Evolutionary conservation across 2,113 vertebrate genomes (phyloP).

Genomic region (Xyrauchen texanus): DNA sequence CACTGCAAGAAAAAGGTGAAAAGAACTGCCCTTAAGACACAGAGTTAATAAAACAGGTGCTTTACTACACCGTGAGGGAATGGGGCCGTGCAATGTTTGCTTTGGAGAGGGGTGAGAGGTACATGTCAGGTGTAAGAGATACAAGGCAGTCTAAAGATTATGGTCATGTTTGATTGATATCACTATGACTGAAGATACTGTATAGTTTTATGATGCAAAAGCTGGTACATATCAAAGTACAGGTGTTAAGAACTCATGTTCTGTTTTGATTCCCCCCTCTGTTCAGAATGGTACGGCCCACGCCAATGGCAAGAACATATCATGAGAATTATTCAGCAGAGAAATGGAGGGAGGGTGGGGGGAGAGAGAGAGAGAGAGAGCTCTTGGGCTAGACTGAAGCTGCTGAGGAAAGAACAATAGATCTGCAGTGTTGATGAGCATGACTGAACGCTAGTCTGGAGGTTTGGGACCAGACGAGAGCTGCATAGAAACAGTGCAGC

Average conservation of each 20-base stretch:
- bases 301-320: slow-evolving; percentile 60
- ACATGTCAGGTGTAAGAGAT: neutral
- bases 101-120: neutral
- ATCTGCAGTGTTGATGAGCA: slow-evolving; percentile 54
- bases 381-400: slow-evolving; percentile 23
- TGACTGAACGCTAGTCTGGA: slow-evolving; percentile 49
- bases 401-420: slow-evolving; percentile 61
- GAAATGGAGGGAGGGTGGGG: slow-evolving; percentile 47
- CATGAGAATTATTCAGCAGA: slow-evolving; percentile 63
- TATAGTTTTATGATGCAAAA: neutral
- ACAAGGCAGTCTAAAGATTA: neutral
- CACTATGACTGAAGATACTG: neutral
- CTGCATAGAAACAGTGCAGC: slow-evolving; percentile 38
- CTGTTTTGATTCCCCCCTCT: neutral
- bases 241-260: neutral
- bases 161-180: neutral
- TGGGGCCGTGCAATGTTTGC: slow-evolving; percentile 31
- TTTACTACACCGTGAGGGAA: slow-evolving; percentile 59
- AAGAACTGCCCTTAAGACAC: slow-evolving; percentile 62
- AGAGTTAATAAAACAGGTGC: slow-evolving; percentile 64
- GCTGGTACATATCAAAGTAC: neutral
- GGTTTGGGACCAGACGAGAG: slow-evolving; percentile 51
- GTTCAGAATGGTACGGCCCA: slow-evolving; percentile 52
- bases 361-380: slow-evolving; percentile 1
- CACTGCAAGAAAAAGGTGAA: slow-evolving; percentile 51